phyloP scores from a whole-genome alignment of 2,888 invertebrate species.

The Trichogramma dendrolimi region DNA sequence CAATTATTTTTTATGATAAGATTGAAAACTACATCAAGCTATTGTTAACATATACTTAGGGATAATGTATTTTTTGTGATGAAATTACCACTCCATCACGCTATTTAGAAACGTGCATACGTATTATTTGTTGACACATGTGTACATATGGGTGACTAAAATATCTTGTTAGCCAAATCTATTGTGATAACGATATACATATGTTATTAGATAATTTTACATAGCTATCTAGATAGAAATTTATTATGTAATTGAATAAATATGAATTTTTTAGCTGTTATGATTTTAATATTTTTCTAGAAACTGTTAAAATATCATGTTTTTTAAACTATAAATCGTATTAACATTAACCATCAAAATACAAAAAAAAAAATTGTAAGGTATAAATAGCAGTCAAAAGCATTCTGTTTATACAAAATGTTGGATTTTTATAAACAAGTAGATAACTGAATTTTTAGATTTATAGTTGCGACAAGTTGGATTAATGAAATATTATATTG shows the following conservation, averaged over 20 bases:
- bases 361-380: too few species aligned
- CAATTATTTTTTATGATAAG: constrained; percentile 21
- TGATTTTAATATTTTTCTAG: too few species aligned
- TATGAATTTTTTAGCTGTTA: too few species aligned
- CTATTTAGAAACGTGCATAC: constrained; percentile 15
- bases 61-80: background rate
- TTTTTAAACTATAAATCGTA: too few species aligned
- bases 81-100: constrained; percentile 4
- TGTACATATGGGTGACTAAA: constrained; percentile 14
- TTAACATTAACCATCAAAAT: too few species aligned
- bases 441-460: too few species aligned
- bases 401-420: too few species aligned
- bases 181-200: constrained; percentile 28
- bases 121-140: constrained; percentile 15
- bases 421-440: too few species aligned
- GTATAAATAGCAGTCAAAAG: too few species aligned
- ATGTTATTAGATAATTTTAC: constrained; percentile 29
- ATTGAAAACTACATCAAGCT: constrained; percentile 14
- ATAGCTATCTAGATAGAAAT: constrained; percentile 3
- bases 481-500: constrained; percentile 17
- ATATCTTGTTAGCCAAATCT: constrained; percentile 21
- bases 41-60: constrained; percentile 20
- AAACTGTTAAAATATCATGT: too few species aligned
- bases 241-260: background rate
- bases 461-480: too few species aligned